Evolutionary conservation across 2,797 vertebrate genomes (phyloP), one percentile per base, ranked within the genome.

Genomic region (Dromococcyx pavoninus): DNA sequence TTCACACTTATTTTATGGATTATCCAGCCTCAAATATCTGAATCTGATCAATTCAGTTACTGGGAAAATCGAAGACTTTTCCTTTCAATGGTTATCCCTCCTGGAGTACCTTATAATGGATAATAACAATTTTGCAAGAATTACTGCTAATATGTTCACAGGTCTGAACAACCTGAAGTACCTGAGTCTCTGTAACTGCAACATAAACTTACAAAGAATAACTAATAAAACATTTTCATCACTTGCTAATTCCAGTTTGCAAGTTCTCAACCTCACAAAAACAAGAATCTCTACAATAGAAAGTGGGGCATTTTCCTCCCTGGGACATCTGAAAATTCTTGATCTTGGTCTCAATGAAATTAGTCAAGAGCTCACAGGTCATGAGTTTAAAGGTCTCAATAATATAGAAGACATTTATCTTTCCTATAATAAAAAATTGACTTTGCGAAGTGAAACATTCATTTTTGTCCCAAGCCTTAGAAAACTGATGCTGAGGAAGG

Each of bases 281-380:
- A 97, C 98, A 57, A 97, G 93, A 79, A 97, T 99, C 54, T 92
- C 61, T 16, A 95, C 88, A 64, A 97, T 99, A 53, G 95, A 97
- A 33, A 95, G 95, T 5, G 96, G 96, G 46, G 97, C 98, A n/a
- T 99, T 99, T 97, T 98, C 97, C 12, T 92, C 66, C 77, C 82
- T 99, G 62, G 62, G 89, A 57, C 98, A 98, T n/a, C 98, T 99
- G 57, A 97, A 97, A 58, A 89, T 86, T 43, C 98, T 99, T 15
- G 82, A 98, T 79, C 97, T 99, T 24, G 98, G 98, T n/a, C 85
- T 97, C 50, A 99, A 99, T 96, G 98, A 98, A 78, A 99, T 99
- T 76, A 97, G 46, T 10, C 99, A 99, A 94, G 97, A 91, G n/a
- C 94, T 99, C 58, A 98, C 92, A 6, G 99, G 99, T 25, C 74